A percentile compares a stretch with the other conserved stretches of the same genome.
Conservation (phyloP, 2,797 vertebrate species). For the Poeciliopsis paucimaculata region DNA sequence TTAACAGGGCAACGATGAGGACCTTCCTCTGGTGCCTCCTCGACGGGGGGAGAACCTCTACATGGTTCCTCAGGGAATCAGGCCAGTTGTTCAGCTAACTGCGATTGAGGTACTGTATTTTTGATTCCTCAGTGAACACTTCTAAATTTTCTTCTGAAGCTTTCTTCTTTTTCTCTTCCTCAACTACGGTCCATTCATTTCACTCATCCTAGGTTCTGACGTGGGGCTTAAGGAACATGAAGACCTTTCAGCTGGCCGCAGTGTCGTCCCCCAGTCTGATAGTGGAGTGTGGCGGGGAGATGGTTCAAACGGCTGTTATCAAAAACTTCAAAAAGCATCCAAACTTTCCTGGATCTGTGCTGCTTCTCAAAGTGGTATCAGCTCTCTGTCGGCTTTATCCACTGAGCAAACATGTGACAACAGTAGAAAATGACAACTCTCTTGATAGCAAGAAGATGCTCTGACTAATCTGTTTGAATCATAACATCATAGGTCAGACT, state of each 20-base stretch:
- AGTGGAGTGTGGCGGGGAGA: conserved; percentile 93
- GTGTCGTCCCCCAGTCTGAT: conserved; percentile 90
- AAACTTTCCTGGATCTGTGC: conserved; percentile 93
- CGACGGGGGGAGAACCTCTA: conserved; percentile 87
- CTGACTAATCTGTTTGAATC: neutral
- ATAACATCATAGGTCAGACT: neutral
- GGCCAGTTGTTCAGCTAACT: conserved; percentile 93
- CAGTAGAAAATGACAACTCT: neutral
- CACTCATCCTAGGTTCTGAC: conserved; percentile 86
- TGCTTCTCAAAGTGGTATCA: conserved; percentile 94
- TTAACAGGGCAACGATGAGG: conserved; percentile 54
- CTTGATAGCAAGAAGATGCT: neutral
- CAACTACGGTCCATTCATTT: neutral
- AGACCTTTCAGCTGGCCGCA: conserved; percentile 91
- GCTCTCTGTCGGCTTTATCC: neutral
- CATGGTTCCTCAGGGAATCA: conserved; percentile 96
- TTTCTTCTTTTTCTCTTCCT: conserved; percentile 5
- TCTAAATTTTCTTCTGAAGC: conserved; percentile 2
- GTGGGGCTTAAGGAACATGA: conserved; percentile 99
- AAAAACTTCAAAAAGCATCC: conserved; percentile 96
- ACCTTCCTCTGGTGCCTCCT: conserved; percentile 88
- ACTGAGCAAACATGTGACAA: no score
- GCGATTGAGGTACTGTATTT: conserved; percentile 74
- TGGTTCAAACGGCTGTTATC: conserved; percentile 91
- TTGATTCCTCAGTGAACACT: neutral